Evolutionary conservation across 1,140 invertebrate genomes (phyloP), one percentile per base, ranked within the genome.

Genomic region (Prorops nasuta): DNA sequence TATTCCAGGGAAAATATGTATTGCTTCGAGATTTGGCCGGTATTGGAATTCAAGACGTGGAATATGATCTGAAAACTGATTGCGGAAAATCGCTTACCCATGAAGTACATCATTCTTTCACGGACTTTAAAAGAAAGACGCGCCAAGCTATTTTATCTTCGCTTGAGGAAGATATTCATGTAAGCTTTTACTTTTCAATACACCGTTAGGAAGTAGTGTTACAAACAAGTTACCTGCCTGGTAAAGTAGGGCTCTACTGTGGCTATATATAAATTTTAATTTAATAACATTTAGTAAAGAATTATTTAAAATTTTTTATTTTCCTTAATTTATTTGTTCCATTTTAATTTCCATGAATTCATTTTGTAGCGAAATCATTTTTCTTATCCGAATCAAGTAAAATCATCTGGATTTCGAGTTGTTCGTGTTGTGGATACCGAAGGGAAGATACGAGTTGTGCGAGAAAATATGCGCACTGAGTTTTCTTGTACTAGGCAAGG

Each of bases 401-500:
- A 84, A 63, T 79, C 85, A 12, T 89, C 87, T 3, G 84, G 83
- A 1, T 90, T 85, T 71, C 81, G 86, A 36, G 89, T 90, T 38
- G 81, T 84, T 4, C 80, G 88, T 48, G 78, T 89, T 2, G 84
- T 91, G 2, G 87, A 90, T 62, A 81, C 83, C 2, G 82, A 85
- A 51, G 88, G 86, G 14, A 80, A 87, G 24, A 84, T 89, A 51
- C 84, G 85, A 60, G 84, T 83, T 10, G 78, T 86, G 12, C 79
- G 86, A 66, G 83, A 87, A 79, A 84, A 87, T 56, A 85, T 83
- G 1, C 81, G 87, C 56, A 88, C 86, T 0, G 83, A 86, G 66
- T 89, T 91, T 59, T 77, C 82, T 20, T 92, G 90, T 62, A 82
- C 86, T 0, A 76, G 87, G 37, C 87, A 90, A 74, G 90, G 90